Evolutionary conservation across 2,797 vertebrate species (phyloP).

Genomic region (Mus spretus): DNA sequence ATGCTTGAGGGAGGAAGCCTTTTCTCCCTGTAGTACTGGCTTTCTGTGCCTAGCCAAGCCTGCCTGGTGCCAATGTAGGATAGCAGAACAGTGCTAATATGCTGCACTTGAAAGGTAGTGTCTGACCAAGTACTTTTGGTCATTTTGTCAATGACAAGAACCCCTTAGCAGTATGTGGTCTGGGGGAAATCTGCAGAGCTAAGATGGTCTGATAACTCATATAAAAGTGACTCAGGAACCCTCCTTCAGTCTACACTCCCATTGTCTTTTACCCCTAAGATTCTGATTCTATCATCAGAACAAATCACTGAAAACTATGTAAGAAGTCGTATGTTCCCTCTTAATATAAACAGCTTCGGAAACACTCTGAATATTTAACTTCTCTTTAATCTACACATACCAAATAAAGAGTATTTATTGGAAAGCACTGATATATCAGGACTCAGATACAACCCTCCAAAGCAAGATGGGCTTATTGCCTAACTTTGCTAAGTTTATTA

Average conservation of each 20-base stretch:
- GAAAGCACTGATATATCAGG: not conserved
- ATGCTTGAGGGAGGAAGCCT: not conserved
- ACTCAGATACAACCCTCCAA: not conserved
- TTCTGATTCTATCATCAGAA: constrained; percentile 33
- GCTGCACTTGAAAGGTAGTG: not conserved
- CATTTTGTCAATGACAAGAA: constrained; percentile 3
- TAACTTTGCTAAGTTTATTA: not conserved
- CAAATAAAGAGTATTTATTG: constrained; percentile 79
- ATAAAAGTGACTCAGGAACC: not conserved
- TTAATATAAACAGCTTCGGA: constrained; percentile 84
- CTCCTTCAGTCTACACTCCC: not conserved
- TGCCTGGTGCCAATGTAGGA: too few relatives aligned
- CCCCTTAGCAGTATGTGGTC: not conserved
- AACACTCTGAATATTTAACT: constrained; percentile 85
- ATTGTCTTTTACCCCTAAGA: not conserved
- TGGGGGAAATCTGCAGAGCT: not conserved
- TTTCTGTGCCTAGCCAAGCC: not conserved
- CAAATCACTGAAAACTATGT: constrained; percentile 84
- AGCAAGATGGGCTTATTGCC: not conserved
- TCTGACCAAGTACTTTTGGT: not conserved
- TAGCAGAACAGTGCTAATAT: not conserved
- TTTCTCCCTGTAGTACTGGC: not conserved
- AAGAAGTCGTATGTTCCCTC: constrained; percentile 82
- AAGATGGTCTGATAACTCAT: not conserved
- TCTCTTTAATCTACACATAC: constrained; percentile 87